A percentile compares a stretch with the other conserved stretches of the same genome.
Conservation (phyloP, 2,888 invertebrate species). For the Sthenelais limicola region DNA sequence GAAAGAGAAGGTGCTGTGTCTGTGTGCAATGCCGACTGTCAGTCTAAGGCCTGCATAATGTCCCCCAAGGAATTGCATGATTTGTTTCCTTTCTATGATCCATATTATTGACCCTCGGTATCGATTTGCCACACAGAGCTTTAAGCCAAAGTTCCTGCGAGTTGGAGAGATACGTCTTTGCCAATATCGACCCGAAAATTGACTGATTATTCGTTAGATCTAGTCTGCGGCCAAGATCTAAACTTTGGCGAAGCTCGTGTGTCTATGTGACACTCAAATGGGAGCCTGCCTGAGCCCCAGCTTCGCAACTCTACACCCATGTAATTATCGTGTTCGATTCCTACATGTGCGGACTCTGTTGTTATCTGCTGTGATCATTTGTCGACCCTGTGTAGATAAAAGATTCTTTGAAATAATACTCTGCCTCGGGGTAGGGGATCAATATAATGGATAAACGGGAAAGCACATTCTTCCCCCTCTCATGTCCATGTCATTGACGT, state of each 20-base stretch:
- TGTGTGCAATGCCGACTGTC: slow-evolving; percentile 9
- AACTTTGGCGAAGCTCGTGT: too few species aligned
- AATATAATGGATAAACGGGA: slow-evolving; percentile 37
- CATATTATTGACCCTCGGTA: slow-evolving; percentile 23
- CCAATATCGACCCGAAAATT: slow-evolving; percentile 32
- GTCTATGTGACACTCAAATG: too few species aligned
- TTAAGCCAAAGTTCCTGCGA: slow-evolving; percentile 34
- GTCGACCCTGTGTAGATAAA: slow-evolving; percentile 40
- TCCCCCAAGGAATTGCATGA: slow-evolving; percentile 35
- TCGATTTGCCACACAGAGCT: slow-evolving; percentile 32
- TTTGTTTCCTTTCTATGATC: slow-evolving; percentile 39
- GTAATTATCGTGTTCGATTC: slow-evolving; percentile 34
- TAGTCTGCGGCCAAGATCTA: too few species aligned
- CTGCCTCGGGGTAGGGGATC: slow-evolving; percentile 29
- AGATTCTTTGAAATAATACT: slow-evolving; percentile 42
- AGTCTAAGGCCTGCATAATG: slow-evolving; percentile 30
- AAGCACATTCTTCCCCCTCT: slow-evolving; percentile 26
- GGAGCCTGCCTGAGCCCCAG: too few species aligned
- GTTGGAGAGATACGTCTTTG: slow-evolving; percentile 32
- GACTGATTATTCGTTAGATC: slow-evolving; percentile 32
- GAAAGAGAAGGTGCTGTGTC: too few species aligned
- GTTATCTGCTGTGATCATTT: slow-evolving; percentile 42
- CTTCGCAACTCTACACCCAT: slow-evolving; percentile 13
- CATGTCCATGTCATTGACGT: slow-evolving; percentile 37
- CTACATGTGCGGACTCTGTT: slow-evolving; percentile 19